Evolutionary conservation across 2,797 vertebrate species (phyloP).

Genomic region (Eulemur albifrons): DNA sequence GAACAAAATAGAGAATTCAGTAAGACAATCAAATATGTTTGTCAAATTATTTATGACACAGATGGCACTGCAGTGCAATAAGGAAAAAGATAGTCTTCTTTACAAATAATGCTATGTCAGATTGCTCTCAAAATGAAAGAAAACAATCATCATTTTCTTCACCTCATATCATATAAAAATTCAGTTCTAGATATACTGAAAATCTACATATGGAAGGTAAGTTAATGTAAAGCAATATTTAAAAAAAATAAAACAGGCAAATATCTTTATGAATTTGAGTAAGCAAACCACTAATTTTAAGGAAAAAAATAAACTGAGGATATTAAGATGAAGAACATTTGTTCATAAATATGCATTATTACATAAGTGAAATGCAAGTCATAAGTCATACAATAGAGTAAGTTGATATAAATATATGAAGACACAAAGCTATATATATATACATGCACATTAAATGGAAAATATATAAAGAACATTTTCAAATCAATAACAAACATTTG

Average conservation of each 20-base stretch:
- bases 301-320: not conserved
- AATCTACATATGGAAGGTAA: not conserved
- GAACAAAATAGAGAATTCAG: not conserved
- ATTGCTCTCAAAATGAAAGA: not conserved
- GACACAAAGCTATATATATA: not conserved
- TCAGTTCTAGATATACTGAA: not conserved
- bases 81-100: not conserved
- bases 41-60: not conserved
- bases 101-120: not conserved
- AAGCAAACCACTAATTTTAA: not conserved
- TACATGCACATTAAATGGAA: not conserved
- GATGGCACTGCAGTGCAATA: not conserved
- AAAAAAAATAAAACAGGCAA: not conserved
- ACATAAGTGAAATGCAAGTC: not conserved
- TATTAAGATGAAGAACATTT: not conserved
- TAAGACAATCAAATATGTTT: not conserved
- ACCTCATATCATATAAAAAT: not conserved
- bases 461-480: not conserved
- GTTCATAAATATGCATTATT: not conserved
- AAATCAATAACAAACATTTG: not conserved
- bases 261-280: not conserved
- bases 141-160: not conserved
- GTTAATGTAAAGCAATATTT: not conserved
- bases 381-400: not conserved
- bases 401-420: not conserved